A percentile compares a stretch with the other conserved stretches of the same genome.
Evolutionary conservation across 1,140 invertebrate species (phyloP).

Genomic region (Gyrodactylus salaris): DNA sequence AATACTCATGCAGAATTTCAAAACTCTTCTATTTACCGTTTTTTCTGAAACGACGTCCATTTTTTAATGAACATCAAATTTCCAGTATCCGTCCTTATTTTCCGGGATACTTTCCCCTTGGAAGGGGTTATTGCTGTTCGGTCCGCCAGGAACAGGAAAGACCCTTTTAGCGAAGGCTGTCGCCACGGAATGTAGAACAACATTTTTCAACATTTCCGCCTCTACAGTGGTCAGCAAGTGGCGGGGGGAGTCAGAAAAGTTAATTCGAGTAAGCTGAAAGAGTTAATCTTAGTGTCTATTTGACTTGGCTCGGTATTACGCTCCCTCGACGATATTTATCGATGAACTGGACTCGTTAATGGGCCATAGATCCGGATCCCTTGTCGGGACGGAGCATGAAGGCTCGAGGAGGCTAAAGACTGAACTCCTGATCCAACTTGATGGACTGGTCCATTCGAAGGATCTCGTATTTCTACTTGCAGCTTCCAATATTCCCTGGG

Average conservation of each 20-base stretch:
- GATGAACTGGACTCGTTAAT: slow-evolving; percentile 26
- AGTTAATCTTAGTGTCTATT: slow-evolving; percentile 14
- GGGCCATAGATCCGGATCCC: slow-evolving; percentile 17
- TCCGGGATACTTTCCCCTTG: slow-evolving; percentile 39
- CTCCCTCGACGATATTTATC: slow-evolving; percentile 25
- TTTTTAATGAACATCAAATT: slow-evolving; percentile 9
- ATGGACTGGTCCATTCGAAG: slow-evolving; percentile 26
- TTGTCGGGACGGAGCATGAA: slow-evolving; percentile 22
- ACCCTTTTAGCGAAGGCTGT: slow-evolving; percentile 53
- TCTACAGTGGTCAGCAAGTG: slow-evolving; percentile 60
- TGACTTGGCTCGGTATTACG: slow-evolving; percentile 24
- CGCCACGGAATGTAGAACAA: slow-evolving; percentile 42
- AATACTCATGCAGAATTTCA: too few relatives aligned
- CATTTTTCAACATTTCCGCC: slow-evolving; percentile 60
- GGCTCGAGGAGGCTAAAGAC: slow-evolving; percentile 26
- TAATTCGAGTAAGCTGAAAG: slow-evolving; percentile 31
- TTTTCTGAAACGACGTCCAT: too few relatives aligned
- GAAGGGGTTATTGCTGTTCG: slow-evolving; percentile 46
- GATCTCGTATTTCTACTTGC: slow-evolving; percentile 42
- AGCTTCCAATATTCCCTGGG: slow-evolving; percentile 64
- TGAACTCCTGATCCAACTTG: slow-evolving; percentile 44
- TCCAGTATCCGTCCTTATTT: slow-evolving; percentile 43
- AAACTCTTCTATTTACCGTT: too few relatives aligned
- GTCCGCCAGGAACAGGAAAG: slow-evolving; percentile 45
- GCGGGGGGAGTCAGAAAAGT: slow-evolving; percentile 69